Evolutionary conservation across 2,113 vertebrate species (phyloP), one percentile per base, ranked within the genome.

Genomic region (Burhinus bistriatus): DNA sequence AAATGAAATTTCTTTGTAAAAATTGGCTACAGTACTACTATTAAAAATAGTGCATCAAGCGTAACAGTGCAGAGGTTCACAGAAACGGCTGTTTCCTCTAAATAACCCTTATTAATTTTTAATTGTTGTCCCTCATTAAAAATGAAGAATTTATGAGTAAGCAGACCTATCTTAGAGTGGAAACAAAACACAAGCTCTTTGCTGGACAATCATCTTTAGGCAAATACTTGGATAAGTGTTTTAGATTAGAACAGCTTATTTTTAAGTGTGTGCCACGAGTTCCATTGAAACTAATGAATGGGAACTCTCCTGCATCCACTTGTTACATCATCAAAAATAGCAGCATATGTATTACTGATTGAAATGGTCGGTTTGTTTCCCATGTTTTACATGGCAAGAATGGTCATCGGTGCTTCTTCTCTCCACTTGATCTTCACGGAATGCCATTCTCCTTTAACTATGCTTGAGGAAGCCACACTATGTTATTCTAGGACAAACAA

Each of bases 31-130:
- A 6, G 6, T 40, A 34, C 5, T 59, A 40, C 29, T 86, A 36
- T 69, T 68, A 61, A 90, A 90, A 94, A 32, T 10, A 49, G 27
- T 16, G 11, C 34, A 54, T 61, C 47, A 22, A 29, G 9, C 20
- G 27, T 27, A 77, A 73, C 65, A 83, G 27, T 22, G 16, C 40
- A 69, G 38, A 70, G 34, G 29, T 76, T 90, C 76, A 90, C 64
- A 83, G 32, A 85, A 91, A 86, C 42, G 32, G 13, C 49, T 64
- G 5, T 0, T 95, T 92, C 62, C 71, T 52, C 59, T 73, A 92
- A 92, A 95, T 93, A 96, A 86, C 72, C 9, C 19, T 71, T 57
- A 83, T 86, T 61, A 73, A 80, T 86, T 88, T 96, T 95, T 88
- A 42, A 96, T 80, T 89, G 14, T 13, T 42, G 4, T 42, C 7